Evolutionary conservation across 2,113 vertebrate genomes (phyloP).

Genomic region (Menidia beryllina): DNA sequence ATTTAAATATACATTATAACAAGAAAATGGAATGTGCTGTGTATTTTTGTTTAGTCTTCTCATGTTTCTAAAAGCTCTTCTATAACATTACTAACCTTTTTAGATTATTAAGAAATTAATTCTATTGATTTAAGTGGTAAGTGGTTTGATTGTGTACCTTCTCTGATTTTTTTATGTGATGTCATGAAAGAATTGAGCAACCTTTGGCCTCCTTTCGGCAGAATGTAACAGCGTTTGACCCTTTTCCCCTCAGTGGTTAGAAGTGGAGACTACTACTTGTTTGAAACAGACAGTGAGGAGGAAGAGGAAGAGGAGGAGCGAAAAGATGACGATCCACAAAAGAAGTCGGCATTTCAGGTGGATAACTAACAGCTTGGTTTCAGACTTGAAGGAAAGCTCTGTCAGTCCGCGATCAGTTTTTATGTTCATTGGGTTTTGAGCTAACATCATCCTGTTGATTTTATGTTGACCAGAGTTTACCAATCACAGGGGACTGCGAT

Average conservation of each 20-base stretch:
- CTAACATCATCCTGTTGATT: no score
- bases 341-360: constrained; percentile 97
- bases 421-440: background rate
- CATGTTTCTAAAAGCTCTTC: background rate
- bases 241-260: constrained; percentile 95
- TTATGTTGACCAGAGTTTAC: no score
- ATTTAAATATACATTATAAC: background rate
- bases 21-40: constrained; percentile 27
- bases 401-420: background rate
- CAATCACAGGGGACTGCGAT: no score
- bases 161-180: constrained; percentile 6
- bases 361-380: background rate
- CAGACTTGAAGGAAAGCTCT: background rate
- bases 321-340: constrained; percentile 90
- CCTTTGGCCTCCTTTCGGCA: constrained; percentile 6
- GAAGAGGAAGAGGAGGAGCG: constrained; percentile 94
- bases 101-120: background rate
- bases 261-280: constrained; percentile 99
- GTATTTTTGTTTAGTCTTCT: background rate
- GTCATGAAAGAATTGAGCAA: background rate
- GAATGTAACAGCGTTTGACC: constrained; percentile 47
- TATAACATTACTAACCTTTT: background rate
- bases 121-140: constrained; percentile 4
- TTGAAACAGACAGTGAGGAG: constrained; percentile 99
- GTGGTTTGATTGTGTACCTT: constrained; percentile 11